Evolutionary conservation across 2,797 vertebrate species (phyloP).

Genomic region (Trachurus trachurus): DNA sequence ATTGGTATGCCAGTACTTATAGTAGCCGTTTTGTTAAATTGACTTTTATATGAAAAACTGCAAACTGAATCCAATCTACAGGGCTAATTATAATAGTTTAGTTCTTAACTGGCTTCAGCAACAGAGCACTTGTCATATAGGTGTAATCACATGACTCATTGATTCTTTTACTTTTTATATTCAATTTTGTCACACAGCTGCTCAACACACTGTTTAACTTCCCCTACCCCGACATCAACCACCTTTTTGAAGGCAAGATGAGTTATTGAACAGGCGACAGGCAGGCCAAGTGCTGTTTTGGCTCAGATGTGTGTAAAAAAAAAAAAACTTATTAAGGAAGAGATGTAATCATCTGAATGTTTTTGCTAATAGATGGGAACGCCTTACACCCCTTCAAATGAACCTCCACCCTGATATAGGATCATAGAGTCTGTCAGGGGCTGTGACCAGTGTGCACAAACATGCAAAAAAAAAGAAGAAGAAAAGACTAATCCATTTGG

Average conservation of each 20-base stretch:
- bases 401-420: conserved; percentile 12
- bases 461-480: conserved; percentile 16
- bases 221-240: background rate
- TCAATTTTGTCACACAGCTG: conserved; percentile 34
- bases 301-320: conserved; percentile 10
- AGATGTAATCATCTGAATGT: background rate
- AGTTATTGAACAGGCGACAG: conserved; percentile 10
- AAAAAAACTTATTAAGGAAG: background rate
- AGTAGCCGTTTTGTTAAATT: conserved; percentile 57
- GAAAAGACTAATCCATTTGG: conserved; percentile 35
- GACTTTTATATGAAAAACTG: conserved; percentile 63
- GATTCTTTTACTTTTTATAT: conserved; percentile 33
- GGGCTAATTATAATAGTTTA: conserved; percentile 60
- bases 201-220: conserved; percentile 31
- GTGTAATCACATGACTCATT: conserved; percentile 37
- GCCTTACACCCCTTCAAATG: background rate
- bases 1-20: conserved; percentile 78
- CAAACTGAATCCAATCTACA: conserved; percentile 63
- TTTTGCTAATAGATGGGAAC: conserved; percentile 15
- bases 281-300: conserved; percentile 13
- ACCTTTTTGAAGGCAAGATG: conserved; percentile 1
- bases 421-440: conserved; percentile 6
- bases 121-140: conserved; percentile 50
- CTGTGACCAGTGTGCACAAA: conserved; percentile 7
- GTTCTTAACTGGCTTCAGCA: conserved; percentile 62